Conservation (phyloP, 2,113 vertebrate genomes). For the Oriolus oriolus region DNA sequence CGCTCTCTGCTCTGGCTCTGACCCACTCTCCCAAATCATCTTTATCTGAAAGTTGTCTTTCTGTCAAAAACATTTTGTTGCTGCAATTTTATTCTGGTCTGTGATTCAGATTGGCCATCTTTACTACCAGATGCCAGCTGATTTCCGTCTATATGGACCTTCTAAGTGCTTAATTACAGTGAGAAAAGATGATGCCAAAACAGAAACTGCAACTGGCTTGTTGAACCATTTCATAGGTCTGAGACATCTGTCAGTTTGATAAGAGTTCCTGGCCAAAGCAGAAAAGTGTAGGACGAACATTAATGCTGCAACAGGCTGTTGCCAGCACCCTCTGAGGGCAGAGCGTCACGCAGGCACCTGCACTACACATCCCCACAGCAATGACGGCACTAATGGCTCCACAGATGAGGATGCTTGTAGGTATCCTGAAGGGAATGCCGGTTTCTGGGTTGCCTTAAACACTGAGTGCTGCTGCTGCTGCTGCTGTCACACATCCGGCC, state of each 20-base stretch:
- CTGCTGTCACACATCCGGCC: background rate
- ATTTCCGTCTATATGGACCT: background rate
- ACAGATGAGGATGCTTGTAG: background rate
- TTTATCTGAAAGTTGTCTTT: background rate
- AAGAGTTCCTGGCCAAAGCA: background rate
- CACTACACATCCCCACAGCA: background rate
- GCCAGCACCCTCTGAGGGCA: background rate
- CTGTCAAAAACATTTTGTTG: background rate
- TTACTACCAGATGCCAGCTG: background rate
- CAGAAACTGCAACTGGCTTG: background rate
- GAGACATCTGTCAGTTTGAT: background rate
- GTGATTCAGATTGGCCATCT: background rate
- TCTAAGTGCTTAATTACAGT: background rate
- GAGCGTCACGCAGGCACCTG: background rate
- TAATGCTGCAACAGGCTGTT: background rate
- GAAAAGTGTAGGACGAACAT: background rate
- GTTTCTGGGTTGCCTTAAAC: background rate
- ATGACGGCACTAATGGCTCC: background rate
- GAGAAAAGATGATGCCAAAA: background rate
- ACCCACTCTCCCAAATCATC: background rate
- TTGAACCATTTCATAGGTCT: background rate
- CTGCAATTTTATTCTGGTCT: background rate
- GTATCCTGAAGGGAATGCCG: background rate
- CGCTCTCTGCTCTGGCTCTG: accelerated
- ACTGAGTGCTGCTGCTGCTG: background rate